These are phyloP conservation scores for Caenorhabditis virilis DNA, from an alignment of 2,888 invertebrate species.

Conservation along the genomic window DNA sequence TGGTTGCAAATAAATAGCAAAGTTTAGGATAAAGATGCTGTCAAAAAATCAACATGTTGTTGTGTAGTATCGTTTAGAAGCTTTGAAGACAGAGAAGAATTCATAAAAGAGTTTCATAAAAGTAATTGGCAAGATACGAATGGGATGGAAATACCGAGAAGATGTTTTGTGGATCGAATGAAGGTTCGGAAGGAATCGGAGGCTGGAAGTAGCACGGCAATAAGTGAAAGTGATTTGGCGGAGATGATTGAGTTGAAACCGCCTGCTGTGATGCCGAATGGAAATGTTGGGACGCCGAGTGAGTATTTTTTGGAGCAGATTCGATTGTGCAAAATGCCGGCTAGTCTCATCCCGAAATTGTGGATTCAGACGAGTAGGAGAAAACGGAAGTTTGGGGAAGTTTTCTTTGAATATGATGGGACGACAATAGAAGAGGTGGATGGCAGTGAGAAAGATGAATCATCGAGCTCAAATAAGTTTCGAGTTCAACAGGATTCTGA, in stretches of 20 bases:
- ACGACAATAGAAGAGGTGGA: conserved; percentile 18
- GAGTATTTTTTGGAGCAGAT: conserved; percentile 71
- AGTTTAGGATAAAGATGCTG: not conserved
- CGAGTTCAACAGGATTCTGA: no score
- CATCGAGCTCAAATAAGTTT: no score
- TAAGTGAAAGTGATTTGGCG: conserved; percentile 26
- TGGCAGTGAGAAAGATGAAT: conserved; percentile 31
- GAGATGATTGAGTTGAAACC: conserved; percentile 68
- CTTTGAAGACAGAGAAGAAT: conserved; percentile 22
- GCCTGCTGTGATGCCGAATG: conserved; percentile 71
- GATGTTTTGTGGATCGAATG: conserved; percentile 42
- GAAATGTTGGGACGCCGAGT: conserved; percentile 74
- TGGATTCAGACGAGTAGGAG: conserved; percentile 38
- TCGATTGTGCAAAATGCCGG: conserved; percentile 69
- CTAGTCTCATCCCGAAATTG: conserved; percentile 63
- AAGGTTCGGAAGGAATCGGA: conserved; percentile 19
- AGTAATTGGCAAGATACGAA: conserved; percentile 26
- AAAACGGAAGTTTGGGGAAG: conserved; percentile 44
- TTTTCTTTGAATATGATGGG: conserved; percentile 39
- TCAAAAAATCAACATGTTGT: conserved; percentile 29
- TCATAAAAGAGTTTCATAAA: conserved; percentile 38
- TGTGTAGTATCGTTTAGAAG: conserved; percentile 34
- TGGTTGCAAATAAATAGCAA: no score
- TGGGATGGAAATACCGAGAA: conserved; percentile 19
- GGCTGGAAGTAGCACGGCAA: conserved; percentile 3